Base-by-base conservation (phyloP, 2,888 invertebrate genomes). In the Mythimna lalbum region DNA sequence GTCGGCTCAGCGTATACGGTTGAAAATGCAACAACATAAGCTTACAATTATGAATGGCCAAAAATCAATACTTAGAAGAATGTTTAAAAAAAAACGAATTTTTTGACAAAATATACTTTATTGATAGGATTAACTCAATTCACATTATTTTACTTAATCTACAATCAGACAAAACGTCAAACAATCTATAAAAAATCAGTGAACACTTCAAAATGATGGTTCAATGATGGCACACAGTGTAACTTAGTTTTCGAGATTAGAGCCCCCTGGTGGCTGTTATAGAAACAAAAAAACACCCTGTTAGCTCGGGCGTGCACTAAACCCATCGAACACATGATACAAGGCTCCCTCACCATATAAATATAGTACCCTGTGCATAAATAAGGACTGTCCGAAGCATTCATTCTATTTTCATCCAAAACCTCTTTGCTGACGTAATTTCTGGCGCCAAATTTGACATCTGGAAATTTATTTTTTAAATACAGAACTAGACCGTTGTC, bases 271-370 rank as follows among this genome's bases (percentile, higher is more conserved):
- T 83, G 70, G 0, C 92, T 90, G 71, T 96, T 96, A 0, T 94
- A 88, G 0, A 94, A 88, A 7, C 97, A 96, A 89, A 97, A 99
- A 91, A 99, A 99, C 3, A 99, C 97, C 71, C 98, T 96, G 65
- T 97, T 97, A 0, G 97, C 97, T 76, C 99, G 96, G n/a, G 99
- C 98, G 92, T 99, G 99, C 0, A 99, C 96, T 67, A 99, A 94
- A 0, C 98, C 99, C 99, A 99, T 99, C 0, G 98, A 96, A 93
- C 99, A 99, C 98, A 99, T 98, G 1, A 98, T 90, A 93, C 99
- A 99, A 0, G 99, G 99, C 90, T 99, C 99, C 74, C 96, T 96
- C 0, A 98, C 96, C 55, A 98, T 90, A 89, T 98, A 99, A 2
- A 98, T 93, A 93, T 98, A 97, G 91, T 98, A 99, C 3, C 98